Evolutionary conservation across 1,140 invertebrate genomes (phyloP), one percentile per base, ranked within the genome.

Genomic region (Probaryconus sp.): DNA sequence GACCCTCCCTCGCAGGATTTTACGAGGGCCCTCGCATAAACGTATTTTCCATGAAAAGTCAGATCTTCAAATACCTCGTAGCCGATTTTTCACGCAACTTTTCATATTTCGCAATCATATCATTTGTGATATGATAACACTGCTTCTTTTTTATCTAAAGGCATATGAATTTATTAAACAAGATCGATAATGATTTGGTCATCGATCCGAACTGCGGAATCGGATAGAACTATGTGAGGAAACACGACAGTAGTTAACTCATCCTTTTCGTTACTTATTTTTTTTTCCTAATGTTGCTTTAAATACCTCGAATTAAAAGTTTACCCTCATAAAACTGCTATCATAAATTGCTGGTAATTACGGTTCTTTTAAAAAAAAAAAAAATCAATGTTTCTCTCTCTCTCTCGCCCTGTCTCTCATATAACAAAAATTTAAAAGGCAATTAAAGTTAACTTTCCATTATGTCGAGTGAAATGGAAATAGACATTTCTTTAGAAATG

Each of bases 1-100:
- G 60, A 70, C 65, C 67, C 67, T 56, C 61, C 56, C 21, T 63
- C 35, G 26, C 21, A 45, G 17, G 63, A 71, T 45, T 71, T 71
- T 68, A 68, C 67, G 50, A 71, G 73, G 61, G 61, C 35, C 42
- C 47, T 37, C 48, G 43, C 51, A 35, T 72, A 76, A 76, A 76
- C 68, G 67, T 60, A 72, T 72, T 76, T 76, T 61, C 68, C 58
- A 11, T 53, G 24, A 72, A 72, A 69, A 61, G 68, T 68, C 61
- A 20, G 69, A 72, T 76, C 68, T 76, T 67, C 45, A 61, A 68
- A 56, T 76, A 38, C 58, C 33, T 55, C 61, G 60, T 63, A 45
- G 17, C 48, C 3, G 30, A 65, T 64, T 70, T 70, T 61, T 61
- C 13, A 50, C n/a, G n/a, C n/a, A n/a, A n/a, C n/a, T 1, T 5